Evolutionary conservation across 2,888 invertebrate species (phyloP).

Genomic region (Eledone cirrhosa): DNA sequence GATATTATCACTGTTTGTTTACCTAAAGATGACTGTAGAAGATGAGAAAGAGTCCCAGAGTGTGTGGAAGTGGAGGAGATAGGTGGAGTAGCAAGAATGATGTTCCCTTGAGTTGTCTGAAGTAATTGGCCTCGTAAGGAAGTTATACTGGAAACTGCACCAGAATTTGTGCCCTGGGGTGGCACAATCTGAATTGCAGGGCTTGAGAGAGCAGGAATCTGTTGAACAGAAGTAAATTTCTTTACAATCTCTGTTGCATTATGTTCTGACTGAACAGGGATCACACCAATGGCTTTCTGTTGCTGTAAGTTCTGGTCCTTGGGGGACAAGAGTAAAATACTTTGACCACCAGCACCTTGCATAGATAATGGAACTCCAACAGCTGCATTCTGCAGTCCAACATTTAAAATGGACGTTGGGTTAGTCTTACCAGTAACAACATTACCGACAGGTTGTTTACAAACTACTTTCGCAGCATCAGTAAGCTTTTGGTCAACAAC

Average conservation of each 20-base stretch:
- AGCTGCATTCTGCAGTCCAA: conserved; percentile 1
- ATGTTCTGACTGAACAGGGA: conserved; percentile 11
- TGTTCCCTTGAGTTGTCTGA: conserved; percentile 16
- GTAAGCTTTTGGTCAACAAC: too few relatives aligned
- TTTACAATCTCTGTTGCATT: conserved; percentile 24
- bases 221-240: conserved; percentile 19
- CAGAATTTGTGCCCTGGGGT: neutral
- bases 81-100: neutral
- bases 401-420: neutral
- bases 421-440: neutral
- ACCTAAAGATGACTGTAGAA: conserved; percentile 13
- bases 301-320: conserved; percentile 11
- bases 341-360: neutral
- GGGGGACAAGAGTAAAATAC: conserved; percentile 1
- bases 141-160: neutral
- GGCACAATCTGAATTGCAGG: conserved; percentile 11
- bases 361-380: conserved; percentile 9
- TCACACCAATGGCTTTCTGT: conserved; percentile 13
- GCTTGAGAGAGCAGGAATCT: neutral
- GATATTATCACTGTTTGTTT: conserved; percentile 14
- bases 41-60: conserved; percentile 1
- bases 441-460: neutral
- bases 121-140: conserved; percentile 3
- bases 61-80: neutral
- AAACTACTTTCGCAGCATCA: too few relatives aligned